Evolutionary conservation across 2,888 invertebrate genomes (phyloP).

Genomic region (Synanthedon myopaeformis): DNA sequence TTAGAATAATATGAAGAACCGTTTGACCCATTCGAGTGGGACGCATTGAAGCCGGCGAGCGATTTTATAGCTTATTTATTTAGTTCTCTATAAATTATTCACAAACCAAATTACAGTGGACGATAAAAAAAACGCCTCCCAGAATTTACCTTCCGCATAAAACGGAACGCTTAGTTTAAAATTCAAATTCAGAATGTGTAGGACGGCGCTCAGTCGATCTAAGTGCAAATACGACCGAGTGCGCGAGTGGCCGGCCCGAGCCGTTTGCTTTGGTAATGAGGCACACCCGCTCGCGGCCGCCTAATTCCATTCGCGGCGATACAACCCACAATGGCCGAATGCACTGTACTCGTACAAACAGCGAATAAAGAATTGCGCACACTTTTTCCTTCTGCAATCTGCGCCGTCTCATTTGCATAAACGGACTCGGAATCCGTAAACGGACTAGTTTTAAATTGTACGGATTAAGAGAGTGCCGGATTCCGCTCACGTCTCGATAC

Average conservation of each 20-base stretch:
- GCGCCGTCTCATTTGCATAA: conserved; percentile 8
- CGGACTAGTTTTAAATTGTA: neutral
- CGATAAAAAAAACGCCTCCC: conserved; percentile 34
- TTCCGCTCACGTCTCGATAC: conserved; percentile 7
- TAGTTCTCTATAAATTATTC: conserved; percentile 23
- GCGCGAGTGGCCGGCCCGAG: conserved; percentile 24
- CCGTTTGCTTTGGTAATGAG: conserved; percentile 38
- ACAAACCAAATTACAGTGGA: conserved; percentile 35
- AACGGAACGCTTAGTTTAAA: conserved; percentile 62
- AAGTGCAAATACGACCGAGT: conserved; percentile 42
- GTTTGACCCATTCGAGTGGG: neutral
- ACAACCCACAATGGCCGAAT: conserved; percentile 22
- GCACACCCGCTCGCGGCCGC: conserved; percentile 24
- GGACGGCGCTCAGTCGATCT: conserved; percentile 32
- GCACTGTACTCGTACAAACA: conserved; percentile 32
- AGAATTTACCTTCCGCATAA: conserved; percentile 50
- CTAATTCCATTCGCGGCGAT: conserved; percentile 40
- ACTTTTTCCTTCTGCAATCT: conserved; percentile 8
- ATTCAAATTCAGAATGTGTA: conserved; percentile 59
- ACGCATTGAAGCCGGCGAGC: neutral
- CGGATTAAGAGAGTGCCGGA: neutral
- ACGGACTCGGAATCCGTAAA: conserved; percentile 2
- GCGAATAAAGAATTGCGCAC: conserved; percentile 20
- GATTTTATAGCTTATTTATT: neutral
- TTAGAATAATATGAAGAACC: too few species aligned